Conservation (phyloP, 2,888 invertebrate genomes). For the Dryocosmus kuriphilus region DNA sequence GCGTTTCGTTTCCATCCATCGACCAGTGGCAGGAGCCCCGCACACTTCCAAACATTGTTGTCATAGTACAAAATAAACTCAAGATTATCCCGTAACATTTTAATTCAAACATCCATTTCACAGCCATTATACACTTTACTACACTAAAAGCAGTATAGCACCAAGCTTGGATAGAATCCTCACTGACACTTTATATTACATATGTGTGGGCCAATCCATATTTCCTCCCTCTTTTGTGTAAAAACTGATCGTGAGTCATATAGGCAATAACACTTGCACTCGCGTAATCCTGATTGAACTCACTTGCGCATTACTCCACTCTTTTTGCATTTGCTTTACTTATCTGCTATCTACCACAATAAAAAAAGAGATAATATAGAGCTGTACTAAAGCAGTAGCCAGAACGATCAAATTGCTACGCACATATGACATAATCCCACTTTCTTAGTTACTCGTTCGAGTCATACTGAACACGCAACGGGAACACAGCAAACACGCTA, state of each 20-base stretch:
- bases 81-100: conserved; percentile 46
- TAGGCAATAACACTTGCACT: neutral
- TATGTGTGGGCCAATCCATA: conserved; percentile 31
- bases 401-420: conserved; percentile 1
- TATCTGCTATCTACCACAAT: neutral
- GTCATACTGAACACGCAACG: conserved; percentile 21
- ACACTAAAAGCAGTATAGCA: conserved; percentile 11
- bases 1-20: conserved; percentile 80
- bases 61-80: conserved; percentile 52
- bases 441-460: conserved; percentile 19
- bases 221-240: conserved; percentile 28
- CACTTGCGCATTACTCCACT: too few relatives aligned
- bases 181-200: conserved; percentile 34
- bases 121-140: conserved; percentile 48
- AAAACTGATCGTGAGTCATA: conserved; percentile 17
- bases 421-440: neutral
- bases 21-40: conserved; percentile 79
- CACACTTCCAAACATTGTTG: conserved; percentile 74
- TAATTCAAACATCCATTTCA: conserved; percentile 53
- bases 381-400: neutral
- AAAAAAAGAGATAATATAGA: neutral
- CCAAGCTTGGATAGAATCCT: conserved; percentile 17
- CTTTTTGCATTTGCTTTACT: neutral
- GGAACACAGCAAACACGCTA: conserved; percentile 10
- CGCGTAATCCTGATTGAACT: neutral